Conservation (phyloP, 2,113 vertebrate genomes). For the Hystrix brachyura region DNA sequence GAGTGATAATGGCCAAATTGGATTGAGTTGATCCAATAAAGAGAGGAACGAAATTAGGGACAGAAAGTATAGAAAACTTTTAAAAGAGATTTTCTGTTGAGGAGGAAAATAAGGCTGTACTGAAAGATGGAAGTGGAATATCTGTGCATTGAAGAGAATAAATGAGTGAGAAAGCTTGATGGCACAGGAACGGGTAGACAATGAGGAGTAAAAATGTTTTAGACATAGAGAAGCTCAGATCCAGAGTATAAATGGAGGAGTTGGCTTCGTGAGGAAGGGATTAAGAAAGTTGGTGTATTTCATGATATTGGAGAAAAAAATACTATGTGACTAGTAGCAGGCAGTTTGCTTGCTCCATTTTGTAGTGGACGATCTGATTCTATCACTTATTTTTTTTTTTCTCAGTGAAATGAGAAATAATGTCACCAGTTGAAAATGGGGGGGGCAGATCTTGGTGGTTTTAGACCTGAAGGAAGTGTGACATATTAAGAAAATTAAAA, state of each 20-base stretch:
- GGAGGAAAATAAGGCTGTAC: not conserved
- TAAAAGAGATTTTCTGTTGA: not conserved
- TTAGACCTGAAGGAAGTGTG: not conserved
- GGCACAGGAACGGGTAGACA: not conserved
- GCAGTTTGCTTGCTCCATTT: not conserved
- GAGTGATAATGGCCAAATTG: not conserved
- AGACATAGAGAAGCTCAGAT: not conserved
- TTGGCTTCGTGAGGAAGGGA: not conserved
- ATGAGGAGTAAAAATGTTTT: not conserved
- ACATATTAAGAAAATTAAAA: not conserved
- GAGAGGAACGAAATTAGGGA: not conserved
- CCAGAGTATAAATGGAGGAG: not conserved
- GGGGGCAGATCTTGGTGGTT: not conserved
- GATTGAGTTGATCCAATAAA: slow-evolving; percentile 35
- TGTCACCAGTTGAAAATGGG: not conserved
- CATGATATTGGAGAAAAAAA: not conserved
- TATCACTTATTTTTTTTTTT: not conserved
- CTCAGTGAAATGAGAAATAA: not conserved
- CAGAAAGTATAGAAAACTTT: not conserved
- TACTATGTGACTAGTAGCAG: accelerated
- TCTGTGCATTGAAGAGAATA: not conserved
- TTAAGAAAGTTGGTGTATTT: not conserved
- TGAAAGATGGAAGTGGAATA: not conserved
- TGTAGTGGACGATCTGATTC: not conserved
- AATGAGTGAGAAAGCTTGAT: not conserved